phyloP scores from a whole-genome alignment of 2,888 invertebrate genomes.

The Xestoiulus laeticollis region DNA sequence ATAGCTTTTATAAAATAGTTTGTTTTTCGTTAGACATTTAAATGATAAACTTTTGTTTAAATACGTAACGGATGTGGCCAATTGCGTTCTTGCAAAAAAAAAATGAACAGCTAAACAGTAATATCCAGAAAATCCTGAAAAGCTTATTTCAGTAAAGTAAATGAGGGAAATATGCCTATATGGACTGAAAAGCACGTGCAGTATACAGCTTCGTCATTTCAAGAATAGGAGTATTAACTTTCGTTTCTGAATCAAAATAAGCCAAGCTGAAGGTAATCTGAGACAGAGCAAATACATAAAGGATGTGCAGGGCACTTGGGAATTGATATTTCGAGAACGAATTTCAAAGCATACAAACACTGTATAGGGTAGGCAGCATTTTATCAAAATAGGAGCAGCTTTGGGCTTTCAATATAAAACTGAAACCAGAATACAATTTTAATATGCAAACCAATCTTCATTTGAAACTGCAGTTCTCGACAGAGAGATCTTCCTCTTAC shows the following conservation, averaged over 20 bases:
- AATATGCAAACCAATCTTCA: not conserved
- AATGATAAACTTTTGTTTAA: no score
- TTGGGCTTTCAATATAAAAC: not conserved
- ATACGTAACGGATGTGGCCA: not conserved
- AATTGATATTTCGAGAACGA: constrained; percentile 4
- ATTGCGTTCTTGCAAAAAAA: not conserved
- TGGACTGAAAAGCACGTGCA: no score
- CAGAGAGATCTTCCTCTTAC: not conserved
- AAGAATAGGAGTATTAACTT: not conserved
- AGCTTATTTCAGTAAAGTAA: not conserved
- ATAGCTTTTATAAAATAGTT: no score
- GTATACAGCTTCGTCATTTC: not conserved
- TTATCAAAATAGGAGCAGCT: not conserved
- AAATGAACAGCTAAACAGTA: not conserved
- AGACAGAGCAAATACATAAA: not conserved
- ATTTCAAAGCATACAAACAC: not conserved
- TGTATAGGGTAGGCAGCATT: not conserved
- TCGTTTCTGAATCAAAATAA: not conserved
- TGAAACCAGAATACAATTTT: not conserved
- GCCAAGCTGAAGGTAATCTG: not conserved
- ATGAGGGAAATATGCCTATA: not conserved
- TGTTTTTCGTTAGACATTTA: no score
- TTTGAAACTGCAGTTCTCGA: not conserved
- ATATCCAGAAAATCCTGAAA: not conserved
- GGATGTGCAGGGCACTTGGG: not conserved